Base-by-base conservation (phyloP, 53 echinoderm and acorn worm genomes). In the Stichopus horrens region DNA sequence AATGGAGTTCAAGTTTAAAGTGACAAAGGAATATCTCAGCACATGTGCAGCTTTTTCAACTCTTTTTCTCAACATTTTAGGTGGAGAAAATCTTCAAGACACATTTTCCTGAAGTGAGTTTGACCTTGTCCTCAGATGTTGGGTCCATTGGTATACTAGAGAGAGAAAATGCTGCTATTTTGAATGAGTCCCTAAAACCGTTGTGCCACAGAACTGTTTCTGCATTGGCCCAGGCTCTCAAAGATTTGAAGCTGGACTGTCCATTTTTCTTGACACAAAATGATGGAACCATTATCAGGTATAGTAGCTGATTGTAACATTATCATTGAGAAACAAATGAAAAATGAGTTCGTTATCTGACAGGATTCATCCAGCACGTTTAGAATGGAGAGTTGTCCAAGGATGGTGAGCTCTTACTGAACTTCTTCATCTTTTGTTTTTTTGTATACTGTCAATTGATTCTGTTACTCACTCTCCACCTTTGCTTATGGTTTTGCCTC, bases 231-330 rank as follows among this genome's bases (percentile, higher is more conserved):
- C 23, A 55, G 14, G 95, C 95, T 57, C 85, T 97, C 57, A 53
- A 37, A 5, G 93, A 95, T 52, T 87, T 97, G 4, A 90, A 91
- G 14, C 86, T 97, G 37, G 56, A 90, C 19, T 97, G 97, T 76
- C 97, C 95, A 8, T 92, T 95, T 75, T 97, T 89, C 85, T 88
- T 97, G 84, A 97, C 97, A 11, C 95, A 97, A 77, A 97, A 97
- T 91, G 97, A 97, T 90, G 95, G 97, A 19, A 95, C 97, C 2
- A 91, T 97, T 3, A 87, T 93, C 77, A 95, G 97, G 97, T 94
- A 88, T 2, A 37, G 37, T 37, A 37, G 37, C 37, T 37, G 37
- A 37, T 37, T 37, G 37, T 37, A 37, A 37, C 37, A 37, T 37
- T 37, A 37, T 37, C 37, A 37, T 37, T 37, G 37, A 37, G 37